Percentiles rank a stretch among this genome's conserved stretches.
phyloP scores from a whole-genome alignment of 2,113 vertebrate species.

The Mohoua ochrocephala region DNA sequence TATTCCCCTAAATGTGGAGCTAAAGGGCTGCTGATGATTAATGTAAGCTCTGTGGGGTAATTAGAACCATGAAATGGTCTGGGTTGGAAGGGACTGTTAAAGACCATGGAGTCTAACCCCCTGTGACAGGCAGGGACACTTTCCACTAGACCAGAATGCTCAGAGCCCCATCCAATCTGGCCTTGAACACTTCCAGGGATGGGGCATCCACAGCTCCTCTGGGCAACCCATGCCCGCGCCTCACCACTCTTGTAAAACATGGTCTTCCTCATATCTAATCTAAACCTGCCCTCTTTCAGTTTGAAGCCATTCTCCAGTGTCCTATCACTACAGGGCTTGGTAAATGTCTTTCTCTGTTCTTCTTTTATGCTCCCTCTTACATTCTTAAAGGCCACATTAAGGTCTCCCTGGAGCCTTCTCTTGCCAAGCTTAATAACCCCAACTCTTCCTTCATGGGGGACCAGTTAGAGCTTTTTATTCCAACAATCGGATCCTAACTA shows the following conservation, averaged over 20 bases:
- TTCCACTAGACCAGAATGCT: not conserved
- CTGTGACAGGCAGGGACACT: not conserved
- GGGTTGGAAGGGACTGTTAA: not conserved
- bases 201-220: not conserved
- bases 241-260: not conserved
- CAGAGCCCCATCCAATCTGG: accelerated
- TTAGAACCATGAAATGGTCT: not conserved
- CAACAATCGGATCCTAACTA: not conserved
- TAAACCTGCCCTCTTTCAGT: not conserved
- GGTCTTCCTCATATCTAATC: not conserved
- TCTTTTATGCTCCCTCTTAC: not conserved
- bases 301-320: not conserved
- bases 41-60: not conserved
- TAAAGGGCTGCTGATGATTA: not conserved
- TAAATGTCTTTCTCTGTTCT: not conserved
- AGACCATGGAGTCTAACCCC: not conserved
- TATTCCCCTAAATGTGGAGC: not conserved
- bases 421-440: not conserved
- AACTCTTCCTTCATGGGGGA: not conserved
- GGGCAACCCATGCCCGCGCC: not conserved
- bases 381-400: not conserved
- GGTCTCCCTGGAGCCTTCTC: not conserved
- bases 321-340: not conserved
- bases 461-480: not conserved
- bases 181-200: not conserved